A percentile compares a stretch with the other conserved stretches of the same genome.
Evolutionary conservation across 2,888 invertebrate species (phyloP).

Genomic region (Gibbula magus): DNA sequence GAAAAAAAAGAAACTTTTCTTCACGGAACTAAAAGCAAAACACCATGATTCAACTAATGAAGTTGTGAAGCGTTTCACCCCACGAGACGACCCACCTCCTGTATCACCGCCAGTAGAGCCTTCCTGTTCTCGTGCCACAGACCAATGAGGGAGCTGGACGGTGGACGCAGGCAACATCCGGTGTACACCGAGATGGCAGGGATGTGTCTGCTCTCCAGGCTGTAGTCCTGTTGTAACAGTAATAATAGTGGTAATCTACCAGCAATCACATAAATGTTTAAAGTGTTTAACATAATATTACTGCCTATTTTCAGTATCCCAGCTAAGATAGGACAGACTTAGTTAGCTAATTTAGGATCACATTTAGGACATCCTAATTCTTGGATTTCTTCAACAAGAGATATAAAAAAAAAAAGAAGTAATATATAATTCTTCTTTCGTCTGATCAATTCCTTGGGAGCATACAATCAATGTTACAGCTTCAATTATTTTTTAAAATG

Average conservation of each 20-base stretch:
- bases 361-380: too few species aligned
- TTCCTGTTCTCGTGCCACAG: conserved; percentile 57
- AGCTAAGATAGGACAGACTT: neutral
- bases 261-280: neutral
- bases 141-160: conserved; percentile 46
- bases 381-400: too few species aligned
- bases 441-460: too few species aligned
- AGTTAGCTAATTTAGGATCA: too few species aligned
- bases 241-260: neutral
- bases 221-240: conserved; percentile 50
- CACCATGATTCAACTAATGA: too few species aligned
- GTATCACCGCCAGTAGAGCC: conserved; percentile 55
- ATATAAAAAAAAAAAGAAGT: too few species aligned
- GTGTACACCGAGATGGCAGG: conserved; percentile 59
- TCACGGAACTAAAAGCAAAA: too few species aligned
- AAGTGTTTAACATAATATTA: neutral
- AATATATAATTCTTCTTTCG: too few species aligned
- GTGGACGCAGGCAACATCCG: conserved; percentile 63
- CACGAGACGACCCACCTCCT: conserved; percentile 54
- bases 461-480: too few species aligned
- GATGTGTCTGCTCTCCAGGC: conserved; percentile 49
- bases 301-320: neutral
- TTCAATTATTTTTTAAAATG: too few species aligned
- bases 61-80: too few species aligned
- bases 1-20: too few species aligned